Evolutionary conservation across 2,797 vertebrate genomes (phyloP).

Genomic region (Cacajao melanocephalus): DNA sequence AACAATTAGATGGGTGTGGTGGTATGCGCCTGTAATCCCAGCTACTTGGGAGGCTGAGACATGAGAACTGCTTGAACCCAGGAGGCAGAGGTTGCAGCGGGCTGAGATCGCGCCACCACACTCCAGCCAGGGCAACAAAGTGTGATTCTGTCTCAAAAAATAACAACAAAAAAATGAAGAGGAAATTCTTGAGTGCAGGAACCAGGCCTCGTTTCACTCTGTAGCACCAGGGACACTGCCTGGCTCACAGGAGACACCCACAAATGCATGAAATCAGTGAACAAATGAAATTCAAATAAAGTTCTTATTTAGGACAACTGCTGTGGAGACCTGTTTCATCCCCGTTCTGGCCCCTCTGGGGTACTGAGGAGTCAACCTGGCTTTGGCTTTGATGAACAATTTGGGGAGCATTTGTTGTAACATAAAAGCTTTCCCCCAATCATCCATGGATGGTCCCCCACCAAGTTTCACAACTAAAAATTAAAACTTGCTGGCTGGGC

Average conservation of each 20-base stretch:
- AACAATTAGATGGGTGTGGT: background rate
- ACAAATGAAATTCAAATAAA: background rate
- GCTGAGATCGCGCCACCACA: background rate
- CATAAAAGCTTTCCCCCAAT: accelerated
- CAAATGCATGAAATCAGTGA: background rate
- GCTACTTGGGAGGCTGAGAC: background rate
- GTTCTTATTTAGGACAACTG: background rate
- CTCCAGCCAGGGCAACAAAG: background rate
- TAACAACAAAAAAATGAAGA: background rate
- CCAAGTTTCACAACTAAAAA: background rate
- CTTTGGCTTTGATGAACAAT: background rate
- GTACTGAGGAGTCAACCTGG: background rate
- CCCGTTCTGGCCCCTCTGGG: background rate
- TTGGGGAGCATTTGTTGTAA: background rate
- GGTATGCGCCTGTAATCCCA: background rate
- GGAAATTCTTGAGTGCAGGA: background rate
- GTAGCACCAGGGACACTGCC: background rate
- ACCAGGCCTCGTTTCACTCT: background rate
- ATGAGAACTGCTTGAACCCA: background rate
- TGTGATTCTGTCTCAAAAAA: background rate
- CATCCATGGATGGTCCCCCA: background rate
- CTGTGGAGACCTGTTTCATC: accelerated
- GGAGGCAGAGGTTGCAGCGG: background rate
- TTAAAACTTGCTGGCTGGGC: background rate
- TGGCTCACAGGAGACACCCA: background rate